Conservation (phyloP, 2,113 vertebrate genomes). For the Pampusana beccarii region DNA sequence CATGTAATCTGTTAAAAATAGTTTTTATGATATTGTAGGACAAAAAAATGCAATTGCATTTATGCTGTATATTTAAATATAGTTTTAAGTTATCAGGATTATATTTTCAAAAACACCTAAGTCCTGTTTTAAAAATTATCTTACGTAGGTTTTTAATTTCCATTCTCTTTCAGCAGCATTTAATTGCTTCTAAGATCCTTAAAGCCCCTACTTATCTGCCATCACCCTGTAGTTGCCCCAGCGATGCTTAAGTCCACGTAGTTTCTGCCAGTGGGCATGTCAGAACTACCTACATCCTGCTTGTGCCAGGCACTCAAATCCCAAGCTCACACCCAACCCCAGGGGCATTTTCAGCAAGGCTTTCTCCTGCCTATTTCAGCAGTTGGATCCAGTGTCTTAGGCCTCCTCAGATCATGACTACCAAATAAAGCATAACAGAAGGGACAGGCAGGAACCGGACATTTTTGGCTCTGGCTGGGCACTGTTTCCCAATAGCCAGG, state of each 20-base stretch:
- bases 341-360: slow-evolving; percentile 13
- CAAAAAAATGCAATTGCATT: neutral
- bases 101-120: neutral
- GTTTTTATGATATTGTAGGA: neutral
- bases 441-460: neutral
- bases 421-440: neutral
- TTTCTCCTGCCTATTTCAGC: slow-evolving; percentile 5
- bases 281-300: slow-evolving; percentile 16
- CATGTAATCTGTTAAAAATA: neutral
- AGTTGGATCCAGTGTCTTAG: neutral
- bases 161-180: neutral
- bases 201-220: neutral
- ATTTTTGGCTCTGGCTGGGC: neutral
- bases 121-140: neutral
- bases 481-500: neutral
- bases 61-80: neutral
- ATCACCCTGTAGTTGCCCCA: slow-evolving; percentile 14
- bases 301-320: neutral
- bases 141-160: neutral
- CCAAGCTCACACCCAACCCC: slow-evolving; percentile 7
- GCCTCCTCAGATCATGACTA: neutral
- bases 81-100: neutral
- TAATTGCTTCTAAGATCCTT: neutral
- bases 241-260: neutral
- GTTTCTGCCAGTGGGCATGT: slow-evolving; percentile 43